phyloP scores from a whole-genome alignment of 2,888 invertebrate species.

The Drosophila robusta region DNA sequence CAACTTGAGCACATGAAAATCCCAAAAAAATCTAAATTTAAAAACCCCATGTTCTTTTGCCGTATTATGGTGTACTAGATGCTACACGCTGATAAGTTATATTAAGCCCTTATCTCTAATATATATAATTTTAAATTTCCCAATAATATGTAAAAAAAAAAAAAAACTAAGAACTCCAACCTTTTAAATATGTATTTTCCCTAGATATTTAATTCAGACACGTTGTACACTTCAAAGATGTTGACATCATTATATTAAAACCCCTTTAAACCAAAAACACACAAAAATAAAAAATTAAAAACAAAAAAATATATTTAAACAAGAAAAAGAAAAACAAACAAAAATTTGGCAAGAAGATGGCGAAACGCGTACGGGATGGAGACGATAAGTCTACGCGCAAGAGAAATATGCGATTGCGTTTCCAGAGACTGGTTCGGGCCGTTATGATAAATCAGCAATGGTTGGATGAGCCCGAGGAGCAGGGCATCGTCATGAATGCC shows the following conservation, averaged over 20 bases:
- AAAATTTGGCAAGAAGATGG: slow-evolving; percentile 5
- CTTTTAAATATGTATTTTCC: background rate
- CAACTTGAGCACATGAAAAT: too few species aligned
- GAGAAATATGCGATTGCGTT: slow-evolving; percentile 15
- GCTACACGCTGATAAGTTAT: too few species aligned
- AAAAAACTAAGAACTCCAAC: slow-evolving; percentile 5
- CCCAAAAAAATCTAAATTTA: too few species aligned
- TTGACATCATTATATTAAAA: slow-evolving; percentile 3
- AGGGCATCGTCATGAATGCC: slow-evolving; percentile 45
- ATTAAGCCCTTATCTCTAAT: too few species aligned
- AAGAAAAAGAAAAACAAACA: background rate
- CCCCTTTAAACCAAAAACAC: background rate
- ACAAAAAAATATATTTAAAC: background rate
- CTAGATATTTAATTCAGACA: background rate
- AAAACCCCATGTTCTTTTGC: too few species aligned
- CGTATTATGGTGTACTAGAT: too few species aligned
- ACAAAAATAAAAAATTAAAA: slow-evolving; percentile 4
- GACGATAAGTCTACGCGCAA: slow-evolving; percentile 14
- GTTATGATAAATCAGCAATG: slow-evolving; percentile 40
- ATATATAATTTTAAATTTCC: too few species aligned
- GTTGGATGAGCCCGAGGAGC: slow-evolving; percentile 44
- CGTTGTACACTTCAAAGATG: slow-evolving; percentile 13
- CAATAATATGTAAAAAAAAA: background rate
- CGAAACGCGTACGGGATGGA: slow-evolving; percentile 16
- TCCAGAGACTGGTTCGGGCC: slow-evolving; percentile 32